Conservation (phyloP, 2,113 vertebrate genomes). For the Tamias sibiricus region DNA sequence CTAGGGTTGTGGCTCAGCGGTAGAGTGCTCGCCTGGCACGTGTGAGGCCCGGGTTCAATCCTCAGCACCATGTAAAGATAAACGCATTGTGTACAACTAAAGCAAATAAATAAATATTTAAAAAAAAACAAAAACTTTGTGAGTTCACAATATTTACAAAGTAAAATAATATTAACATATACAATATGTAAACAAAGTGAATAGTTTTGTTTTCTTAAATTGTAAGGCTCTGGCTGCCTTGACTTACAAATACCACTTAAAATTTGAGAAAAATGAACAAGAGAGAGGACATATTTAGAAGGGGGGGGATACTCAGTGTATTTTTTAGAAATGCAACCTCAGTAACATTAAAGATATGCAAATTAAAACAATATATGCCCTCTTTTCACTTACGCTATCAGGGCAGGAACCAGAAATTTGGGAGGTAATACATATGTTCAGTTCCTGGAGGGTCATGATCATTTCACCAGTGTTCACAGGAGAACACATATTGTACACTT, state of each 20-base stretch:
- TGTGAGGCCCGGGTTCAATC: no score
- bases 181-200: no score
- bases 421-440: neutral
- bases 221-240: neutral
- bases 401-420: neutral
- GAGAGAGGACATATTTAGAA: neutral
- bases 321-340: neutral
- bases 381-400: neutral
- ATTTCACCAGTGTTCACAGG: neutral
- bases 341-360: neutral
- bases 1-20: no score
- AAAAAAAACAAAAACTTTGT: no score
- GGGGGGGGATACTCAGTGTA: neutral
- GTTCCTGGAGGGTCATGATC: neutral
- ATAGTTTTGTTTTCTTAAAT: neutral
- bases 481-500: neutral
- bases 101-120: no score
- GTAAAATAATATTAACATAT: no score
- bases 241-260: neutral
- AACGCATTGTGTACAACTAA: no score
- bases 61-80: no score
- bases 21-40: no score
- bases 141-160: neutral
- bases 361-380: neutral
- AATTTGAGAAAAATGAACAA: slow-evolving; percentile 12